A percentile compares a stretch with the other conserved stretches of the same genome.
phyloP scores from a whole-genome alignment of 1,140 invertebrate species.

The Calliopsis andreniformis region DNA sequence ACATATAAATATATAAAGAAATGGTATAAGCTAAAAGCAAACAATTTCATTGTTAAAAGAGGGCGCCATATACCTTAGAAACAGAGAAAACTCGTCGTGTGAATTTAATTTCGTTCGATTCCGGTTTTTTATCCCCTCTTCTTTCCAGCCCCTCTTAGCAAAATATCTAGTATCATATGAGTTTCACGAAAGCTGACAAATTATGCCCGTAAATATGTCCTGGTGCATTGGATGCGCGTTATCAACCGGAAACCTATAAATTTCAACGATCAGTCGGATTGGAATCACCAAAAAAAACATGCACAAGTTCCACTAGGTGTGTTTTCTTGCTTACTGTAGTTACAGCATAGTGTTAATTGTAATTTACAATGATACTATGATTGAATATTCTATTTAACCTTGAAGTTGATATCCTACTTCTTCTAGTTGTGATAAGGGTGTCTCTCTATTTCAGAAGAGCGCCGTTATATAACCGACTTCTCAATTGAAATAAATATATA shows the following conservation, averaged over 20 bases:
- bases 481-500: too few species aligned
- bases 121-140: not conserved
- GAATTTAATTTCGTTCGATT: slow-evolving; percentile 6
- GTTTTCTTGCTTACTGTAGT: not conserved
- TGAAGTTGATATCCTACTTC: slow-evolving; percentile 31
- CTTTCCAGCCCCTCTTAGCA: too few species aligned
- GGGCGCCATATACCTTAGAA: not conserved
- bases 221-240: not conserved
- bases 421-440: too few species aligned
- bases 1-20: too few species aligned
- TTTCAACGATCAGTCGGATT: not conserved
- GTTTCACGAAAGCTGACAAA: not conserved
- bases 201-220: slow-evolving; percentile 5
- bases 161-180: too few species aligned
- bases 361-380: slow-evolving; percentile 32
- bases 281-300: slow-evolving; percentile 4
- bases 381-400: slow-evolving; percentile 26
- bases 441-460: too few species aligned
- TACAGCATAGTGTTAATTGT: slow-evolving; percentile 19
- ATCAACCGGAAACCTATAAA: slow-evolving; percentile 23
- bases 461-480: too few species aligned
- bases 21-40: not conserved
- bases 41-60: not conserved
- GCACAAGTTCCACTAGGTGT: not conserved
- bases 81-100: slow-evolving; percentile 1